Evolutionary conservation across 1,140 invertebrate genomes (phyloP), one percentile per base, ranked within the genome.

Genomic region (Dreissena rostriformis): DNA sequence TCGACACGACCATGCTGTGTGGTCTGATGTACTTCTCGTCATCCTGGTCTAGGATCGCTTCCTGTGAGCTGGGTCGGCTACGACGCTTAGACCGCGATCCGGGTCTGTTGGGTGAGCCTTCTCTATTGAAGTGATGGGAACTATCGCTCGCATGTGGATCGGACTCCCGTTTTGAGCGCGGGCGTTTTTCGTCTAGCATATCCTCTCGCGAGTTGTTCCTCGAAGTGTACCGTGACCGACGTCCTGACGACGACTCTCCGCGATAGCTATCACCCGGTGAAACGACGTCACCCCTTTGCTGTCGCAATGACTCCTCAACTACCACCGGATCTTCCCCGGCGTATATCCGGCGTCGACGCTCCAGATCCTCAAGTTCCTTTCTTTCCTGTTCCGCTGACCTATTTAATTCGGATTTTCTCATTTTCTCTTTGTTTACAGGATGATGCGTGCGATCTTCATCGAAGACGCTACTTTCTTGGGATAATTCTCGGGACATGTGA

Each of bases 21-120:
- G 88, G 90, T 66, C 89, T 75, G 75, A 88, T 86, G 63, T 88
- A 84, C 11, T 55, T 49, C 22, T 28, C 24, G 14, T 85, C 79
- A 83, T 82, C 83, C 26, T 86, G 88, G 66, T 90, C 89, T 74
- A 91, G 79, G 66, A 90, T 88, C 82, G 88, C 90, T 68, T 91
- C 92, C 26, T 88, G 81, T 5, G 92, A 92, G 72, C 86, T 78
- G 53, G 86, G 80, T 28, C 82, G 83, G 83, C 86, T 86, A n/a
- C 79, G 70, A 76, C 67, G 63, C 65, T 89, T 89, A 49, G 72
- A 67, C 80, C 87, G 51, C 0, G 71, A 29, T n/a, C 65, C 51
- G 29, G 29, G 65, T 74, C 88, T 84, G 82, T 92, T 91, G 12
- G 91, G 91, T 22, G 91, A 92, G 24, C 89, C 91, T 26, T 92